A percentile compares a stretch with the other conserved stretches of the same genome.
phyloP scores from a whole-genome alignment of 2,113 vertebrate genomes.

The Cygnus buccinator region DNA sequence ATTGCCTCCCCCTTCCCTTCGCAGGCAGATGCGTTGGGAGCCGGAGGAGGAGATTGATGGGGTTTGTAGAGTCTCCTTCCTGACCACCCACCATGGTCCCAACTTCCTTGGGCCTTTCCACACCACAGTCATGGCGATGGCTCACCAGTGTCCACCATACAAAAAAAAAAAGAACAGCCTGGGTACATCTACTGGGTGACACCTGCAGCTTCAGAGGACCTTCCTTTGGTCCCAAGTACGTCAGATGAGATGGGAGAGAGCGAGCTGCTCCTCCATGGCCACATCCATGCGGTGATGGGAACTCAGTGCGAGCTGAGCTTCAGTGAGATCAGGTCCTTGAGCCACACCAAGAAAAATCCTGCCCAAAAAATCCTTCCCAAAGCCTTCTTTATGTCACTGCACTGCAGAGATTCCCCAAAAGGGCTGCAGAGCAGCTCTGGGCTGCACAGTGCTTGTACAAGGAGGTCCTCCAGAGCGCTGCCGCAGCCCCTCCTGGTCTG shows the following conservation, averaged over 20 bases:
- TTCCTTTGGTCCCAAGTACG: background rate
- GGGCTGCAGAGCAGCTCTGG: background rate
- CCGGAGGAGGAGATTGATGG: conserved; percentile 58
- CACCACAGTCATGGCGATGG: background rate
- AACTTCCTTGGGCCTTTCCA: conserved; percentile 15
- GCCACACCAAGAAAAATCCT: background rate
- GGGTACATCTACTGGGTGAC: background rate
- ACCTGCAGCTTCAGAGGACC: background rate
- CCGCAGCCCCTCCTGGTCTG: background rate
- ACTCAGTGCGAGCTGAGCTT: background rate
- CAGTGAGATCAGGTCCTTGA: background rate
- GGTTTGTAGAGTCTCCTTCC: conserved; percentile 52
- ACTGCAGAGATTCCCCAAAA: background rate
- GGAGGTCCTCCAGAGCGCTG: background rate
- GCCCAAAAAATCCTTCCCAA: background rate
- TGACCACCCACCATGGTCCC: conserved; percentile 55
- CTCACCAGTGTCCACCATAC: background rate
- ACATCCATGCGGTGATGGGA: rapidly evolving
- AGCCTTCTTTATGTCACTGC: background rate
- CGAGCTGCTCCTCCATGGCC: background rate
- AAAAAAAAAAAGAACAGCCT: background rate
- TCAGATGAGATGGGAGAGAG: background rate
- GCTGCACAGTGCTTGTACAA: background rate
- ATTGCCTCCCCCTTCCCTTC: conserved; percentile 58
- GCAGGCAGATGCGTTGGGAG: conserved; percentile 56